Base-by-base conservation (phyloP, 2,113 vertebrate genomes). In the Micronycteris hirsuta region DNA sequence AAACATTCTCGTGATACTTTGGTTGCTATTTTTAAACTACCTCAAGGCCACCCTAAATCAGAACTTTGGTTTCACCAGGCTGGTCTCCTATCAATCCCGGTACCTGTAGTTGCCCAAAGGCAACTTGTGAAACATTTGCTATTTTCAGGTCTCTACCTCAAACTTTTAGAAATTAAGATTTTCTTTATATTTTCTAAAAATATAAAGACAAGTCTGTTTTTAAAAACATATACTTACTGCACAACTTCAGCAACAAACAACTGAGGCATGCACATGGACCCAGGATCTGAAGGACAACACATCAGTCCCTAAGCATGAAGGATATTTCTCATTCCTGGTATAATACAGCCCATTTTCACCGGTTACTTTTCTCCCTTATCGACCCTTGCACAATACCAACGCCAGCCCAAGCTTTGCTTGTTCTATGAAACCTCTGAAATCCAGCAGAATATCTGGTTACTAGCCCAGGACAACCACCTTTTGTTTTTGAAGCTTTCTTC, bases 141-240 rank as follows among this genome's bases (percentile, higher is more conserved):
- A 52, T 88, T 65, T 91, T 43, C 81, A 92, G 65, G 63, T 73
- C 65, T 81, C 81, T 92, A 54, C 7, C 13, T 94, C 65, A 94
- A 92, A 96, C 70, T 61, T 94, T 11, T 90, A 94, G 52, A 93
- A 95, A 89, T 76, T 89, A 94, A 89, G 24, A 47, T 84, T 89
- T 96, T 92, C 47, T 94, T 89, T 19, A 91, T 84, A 22, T 5
- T 87, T 89, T 94, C 41, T 56, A 52, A 67, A 91, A 91, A 89
- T n/a, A n/a, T n/a, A n/a, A n/a, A n/a, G 17, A 81, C 28, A 65
- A 49, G 26, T 52, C 36, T 74, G 17, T 49, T 49, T 76, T 47
- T 47, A 49, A 76, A 74, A 38, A 58, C 24, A 81, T 58, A 58
- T 26, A 54, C 70, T 67, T 78, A 36, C 20, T 45, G 52, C 4